Conservation (phyloP, 2,888 invertebrate genomes). For the Frankliniella fusca region DNA sequence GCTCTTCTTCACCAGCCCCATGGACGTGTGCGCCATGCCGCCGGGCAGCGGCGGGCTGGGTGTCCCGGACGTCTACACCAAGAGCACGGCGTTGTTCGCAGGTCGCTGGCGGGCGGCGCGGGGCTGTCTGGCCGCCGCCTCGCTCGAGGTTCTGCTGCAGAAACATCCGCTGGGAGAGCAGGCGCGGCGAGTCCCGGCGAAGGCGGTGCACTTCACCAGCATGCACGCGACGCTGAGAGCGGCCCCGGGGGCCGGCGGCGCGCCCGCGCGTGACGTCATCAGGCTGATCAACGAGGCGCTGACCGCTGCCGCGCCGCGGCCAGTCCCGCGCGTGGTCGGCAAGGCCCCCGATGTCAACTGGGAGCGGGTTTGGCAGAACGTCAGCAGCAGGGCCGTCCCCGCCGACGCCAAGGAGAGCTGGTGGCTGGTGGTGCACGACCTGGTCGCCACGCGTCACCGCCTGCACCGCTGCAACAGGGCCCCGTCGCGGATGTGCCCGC, state of each 20-base stretch:
- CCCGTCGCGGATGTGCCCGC: too few relatives aligned
- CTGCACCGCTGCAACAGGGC: too few relatives aligned
- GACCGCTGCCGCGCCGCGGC: too few relatives aligned
- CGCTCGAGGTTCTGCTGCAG: neutral
- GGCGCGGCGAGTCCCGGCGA: neutral
- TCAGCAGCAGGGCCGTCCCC: too few relatives aligned
- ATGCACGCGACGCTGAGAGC: neutral
- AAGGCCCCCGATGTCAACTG: too few relatives aligned
- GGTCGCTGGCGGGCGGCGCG: neutral
- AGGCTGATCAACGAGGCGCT: too few relatives aligned
- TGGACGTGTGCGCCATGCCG: neutral
- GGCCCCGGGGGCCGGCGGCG: neutral
- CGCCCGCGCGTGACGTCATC: too few relatives aligned
- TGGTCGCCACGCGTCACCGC: too few relatives aligned
- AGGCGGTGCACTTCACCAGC: neutral
- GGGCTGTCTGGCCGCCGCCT: neutral
- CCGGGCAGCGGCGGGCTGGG: neutral
- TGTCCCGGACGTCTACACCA: neutral
- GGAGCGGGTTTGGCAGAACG: too few relatives aligned
- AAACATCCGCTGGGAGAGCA: neutral
- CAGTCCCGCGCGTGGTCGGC: too few relatives aligned
- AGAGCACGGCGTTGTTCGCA: neutral
- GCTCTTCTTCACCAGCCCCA: neutral
- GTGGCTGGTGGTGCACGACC: too few relatives aligned
- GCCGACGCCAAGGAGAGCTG: too few relatives aligned